phyloP scores from a whole-genome alignment of 2,888 invertebrate genomes.

The Mythimna albipuncta region DNA sequence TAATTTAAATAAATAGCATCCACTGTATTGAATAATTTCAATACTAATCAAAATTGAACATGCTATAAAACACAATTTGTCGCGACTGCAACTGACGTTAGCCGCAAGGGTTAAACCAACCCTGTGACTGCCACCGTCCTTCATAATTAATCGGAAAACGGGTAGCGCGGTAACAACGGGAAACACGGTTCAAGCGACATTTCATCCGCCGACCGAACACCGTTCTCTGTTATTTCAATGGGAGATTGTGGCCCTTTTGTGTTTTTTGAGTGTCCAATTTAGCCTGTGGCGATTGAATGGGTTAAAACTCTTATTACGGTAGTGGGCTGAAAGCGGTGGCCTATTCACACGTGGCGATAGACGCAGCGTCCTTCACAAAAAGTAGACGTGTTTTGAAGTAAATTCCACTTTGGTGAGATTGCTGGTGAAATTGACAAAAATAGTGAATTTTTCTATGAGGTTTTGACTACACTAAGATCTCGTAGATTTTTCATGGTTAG shows the following conservation, averaged over 20 bases:
- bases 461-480: no score
- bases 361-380: conserved; percentile 20
- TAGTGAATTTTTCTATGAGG: background rate
- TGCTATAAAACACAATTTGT: conserved; percentile 64
- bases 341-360: conserved; percentile 42
- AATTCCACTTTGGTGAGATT: conserved; percentile 27
- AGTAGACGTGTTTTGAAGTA: conserved; percentile 11
- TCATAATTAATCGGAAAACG: conserved; percentile 76
- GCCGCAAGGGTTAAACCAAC: conserved; percentile 68
- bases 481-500: no score
- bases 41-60: conserved; percentile 64
- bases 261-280: conserved; percentile 67
- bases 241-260: conserved; percentile 65
- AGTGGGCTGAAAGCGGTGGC: conserved; percentile 41
- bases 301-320: conserved; percentile 51
- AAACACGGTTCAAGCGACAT: conserved; percentile 63
- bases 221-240: conserved; percentile 69
- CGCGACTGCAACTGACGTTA: conserved; percentile 70
- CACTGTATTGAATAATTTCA: conserved; percentile 54
- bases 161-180: conserved; percentile 65
- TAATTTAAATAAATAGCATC: conserved; percentile 25
- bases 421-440: conserved; percentile 3
- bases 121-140: conserved; percentile 66
- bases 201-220: conserved; percentile 65
- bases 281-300: conserved; percentile 57